Percentiles rank a stretch among this genome's conserved stretches.
Conservation (phyloP, 2,113 vertebrate genomes). For the Coptodon bakossiorum region DNA sequence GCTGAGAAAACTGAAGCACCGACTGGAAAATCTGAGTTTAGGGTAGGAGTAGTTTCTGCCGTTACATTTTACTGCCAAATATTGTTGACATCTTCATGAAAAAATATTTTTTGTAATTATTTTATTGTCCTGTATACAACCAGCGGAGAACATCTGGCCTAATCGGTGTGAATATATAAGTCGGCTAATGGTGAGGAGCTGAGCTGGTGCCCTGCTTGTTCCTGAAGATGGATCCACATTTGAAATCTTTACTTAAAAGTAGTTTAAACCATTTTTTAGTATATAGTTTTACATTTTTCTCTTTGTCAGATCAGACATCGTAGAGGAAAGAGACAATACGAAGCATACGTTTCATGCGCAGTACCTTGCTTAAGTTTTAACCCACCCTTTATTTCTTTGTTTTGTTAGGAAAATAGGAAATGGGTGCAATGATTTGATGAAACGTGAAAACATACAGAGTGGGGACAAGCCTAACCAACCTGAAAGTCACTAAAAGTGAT, state of each 20-base stretch:
- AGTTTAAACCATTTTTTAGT: too few species aligned
- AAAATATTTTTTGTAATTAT: not conserved
- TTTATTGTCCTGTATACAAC: not conserved
- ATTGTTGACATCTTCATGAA: not conserved
- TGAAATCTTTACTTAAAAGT: too few species aligned
- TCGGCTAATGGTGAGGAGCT: too few species aligned
- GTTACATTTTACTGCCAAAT: not conserved
- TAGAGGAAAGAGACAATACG: not conserved
- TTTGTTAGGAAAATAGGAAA: not conserved
- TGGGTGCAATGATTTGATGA: too few species aligned
- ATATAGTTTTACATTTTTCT: not conserved
- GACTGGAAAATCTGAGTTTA: not conserved
- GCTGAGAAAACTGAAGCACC: not conserved
- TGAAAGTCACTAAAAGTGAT: not conserved
- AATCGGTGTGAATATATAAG: too few species aligned
- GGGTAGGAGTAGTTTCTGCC: not conserved
- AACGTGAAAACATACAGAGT: not conserved
- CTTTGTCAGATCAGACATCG: not conserved
- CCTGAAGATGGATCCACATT: too few species aligned
- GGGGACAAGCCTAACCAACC: not conserved
- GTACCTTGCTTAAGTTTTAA: not conserved
- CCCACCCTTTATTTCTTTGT: not conserved
- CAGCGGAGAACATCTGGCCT: too few species aligned
- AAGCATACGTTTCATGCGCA: not conserved
- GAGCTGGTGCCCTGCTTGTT: too few species aligned